phyloP scores from a whole-genome alignment of 2,888 invertebrate species.

The Pseudoips prasinana region DNA sequence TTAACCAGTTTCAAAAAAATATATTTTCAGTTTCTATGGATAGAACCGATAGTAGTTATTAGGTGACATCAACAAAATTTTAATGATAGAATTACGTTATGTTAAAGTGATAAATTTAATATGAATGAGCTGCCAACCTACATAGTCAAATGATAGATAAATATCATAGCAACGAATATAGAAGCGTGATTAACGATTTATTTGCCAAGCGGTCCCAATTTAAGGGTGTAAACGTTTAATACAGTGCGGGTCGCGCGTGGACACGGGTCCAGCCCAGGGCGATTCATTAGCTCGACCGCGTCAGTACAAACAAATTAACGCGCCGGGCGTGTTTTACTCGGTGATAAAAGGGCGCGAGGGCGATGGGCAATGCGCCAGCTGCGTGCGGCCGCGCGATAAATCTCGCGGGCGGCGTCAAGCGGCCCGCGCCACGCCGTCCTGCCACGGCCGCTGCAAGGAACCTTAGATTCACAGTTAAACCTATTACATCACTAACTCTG shows the following conservation, averaged over 20 bases:
- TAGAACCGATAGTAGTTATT: no score
- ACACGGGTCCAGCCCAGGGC: constrained; percentile 73
- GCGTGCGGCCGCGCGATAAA: constrained; percentile 69
- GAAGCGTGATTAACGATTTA: constrained; percentile 71
- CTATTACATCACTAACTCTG: no score
- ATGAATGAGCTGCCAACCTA: no score
- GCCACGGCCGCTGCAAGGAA: constrained; percentile 1
- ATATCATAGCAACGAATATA: constrained; percentile 38
- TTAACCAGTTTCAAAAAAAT: no score
- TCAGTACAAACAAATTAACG: constrained; percentile 81
- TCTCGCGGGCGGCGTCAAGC: constrained; percentile 47
- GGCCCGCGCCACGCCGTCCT: constrained; percentile 16
- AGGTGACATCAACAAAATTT: no score
- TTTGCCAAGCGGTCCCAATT: constrained; percentile 66
- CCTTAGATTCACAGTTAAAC: no score
- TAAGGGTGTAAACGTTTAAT: constrained; percentile 74
- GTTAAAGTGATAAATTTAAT: no score
- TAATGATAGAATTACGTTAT: no score
- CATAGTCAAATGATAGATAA: no score
- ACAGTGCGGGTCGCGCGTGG: constrained; percentile 58
- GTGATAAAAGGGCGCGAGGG: constrained; percentile 77
- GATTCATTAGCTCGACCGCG: constrained; percentile 78
- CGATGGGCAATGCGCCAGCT: constrained; percentile 69
- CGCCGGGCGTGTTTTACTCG: constrained; percentile 73
- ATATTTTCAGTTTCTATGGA: no score